Conservation (phyloP, 2,797 vertebrate genomes). For the Amblyopsis hoosieri region DNA sequence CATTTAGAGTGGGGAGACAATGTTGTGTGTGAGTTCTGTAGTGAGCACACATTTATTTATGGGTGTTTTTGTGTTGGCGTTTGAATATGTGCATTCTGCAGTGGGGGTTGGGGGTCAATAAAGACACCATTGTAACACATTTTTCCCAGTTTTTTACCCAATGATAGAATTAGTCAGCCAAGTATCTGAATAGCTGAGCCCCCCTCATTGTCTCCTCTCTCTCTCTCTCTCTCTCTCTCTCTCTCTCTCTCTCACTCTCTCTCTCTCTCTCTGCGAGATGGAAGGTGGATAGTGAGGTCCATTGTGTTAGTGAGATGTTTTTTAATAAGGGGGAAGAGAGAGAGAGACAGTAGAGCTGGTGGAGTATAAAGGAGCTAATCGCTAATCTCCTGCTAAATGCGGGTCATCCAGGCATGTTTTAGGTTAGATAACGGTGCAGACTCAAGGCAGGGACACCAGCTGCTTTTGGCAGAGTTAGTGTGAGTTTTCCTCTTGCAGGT, state of each 20-base stretch:
- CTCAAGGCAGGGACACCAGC: slow-evolving; percentile 26
- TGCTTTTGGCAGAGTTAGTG: slow-evolving; percentile 21
- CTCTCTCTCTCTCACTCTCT: slow-evolving; percentile 34
- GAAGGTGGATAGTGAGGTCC: slow-evolving; percentile 71
- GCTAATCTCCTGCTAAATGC: slow-evolving; percentile 73
- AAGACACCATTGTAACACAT: slow-evolving; percentile 28
- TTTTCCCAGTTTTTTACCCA: slow-evolving; percentile 27
- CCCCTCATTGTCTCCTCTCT: slow-evolving; percentile 5
- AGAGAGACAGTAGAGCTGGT: slow-evolving; percentile 51
- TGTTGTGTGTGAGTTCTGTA: background rate
- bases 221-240: slow-evolving; percentile 6
- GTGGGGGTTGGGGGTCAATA: slow-evolving; percentile 9
- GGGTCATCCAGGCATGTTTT: slow-evolving; percentile 45
- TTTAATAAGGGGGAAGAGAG: slow-evolving; percentile 69
- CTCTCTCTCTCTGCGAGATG: slow-evolving; percentile 40
- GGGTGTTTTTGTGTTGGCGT: no score
- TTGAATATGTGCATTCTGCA: no score
- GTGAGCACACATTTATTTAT: no score
- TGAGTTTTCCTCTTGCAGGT: slow-evolving; percentile 29
- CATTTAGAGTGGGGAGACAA: background rate
- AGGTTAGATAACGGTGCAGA: slow-evolving; percentile 35
- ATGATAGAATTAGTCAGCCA: slow-evolving; percentile 58
- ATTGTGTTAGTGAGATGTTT: slow-evolving; percentile 81
- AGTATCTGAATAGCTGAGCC: slow-evolving; percentile 52
- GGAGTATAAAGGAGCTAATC: slow-evolving; percentile 58